A percentile compares a stretch with the other conserved stretches of the same genome.
Conservation (phyloP, 35 echinoderm and acorn worm species). For the Heliocidaris tuberculata region DNA sequence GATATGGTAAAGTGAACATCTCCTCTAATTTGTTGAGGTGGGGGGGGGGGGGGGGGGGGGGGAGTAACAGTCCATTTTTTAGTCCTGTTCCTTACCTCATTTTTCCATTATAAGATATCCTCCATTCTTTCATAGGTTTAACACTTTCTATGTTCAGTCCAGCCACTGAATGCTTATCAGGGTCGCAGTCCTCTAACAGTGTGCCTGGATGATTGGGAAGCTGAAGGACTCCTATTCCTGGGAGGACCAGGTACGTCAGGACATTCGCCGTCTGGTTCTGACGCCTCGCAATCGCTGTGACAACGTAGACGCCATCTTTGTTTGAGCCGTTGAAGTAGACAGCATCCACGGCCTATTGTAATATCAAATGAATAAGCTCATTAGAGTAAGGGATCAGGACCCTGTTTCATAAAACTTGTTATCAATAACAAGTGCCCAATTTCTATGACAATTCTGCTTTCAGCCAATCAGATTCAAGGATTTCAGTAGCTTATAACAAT, state of each 20-base stretch:
- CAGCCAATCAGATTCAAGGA: no score
- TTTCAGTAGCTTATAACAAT: no score
- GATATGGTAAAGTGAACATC: no score
- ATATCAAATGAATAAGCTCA: background rate
- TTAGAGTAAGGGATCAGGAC: no score
- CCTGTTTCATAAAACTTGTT: no score
- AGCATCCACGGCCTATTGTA: slow-evolving; percentile 51
- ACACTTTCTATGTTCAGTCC: slow-evolving; percentile 26
- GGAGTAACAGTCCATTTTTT: background rate
- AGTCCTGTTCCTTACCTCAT: background rate
- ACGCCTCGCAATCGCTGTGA: slow-evolving; percentile 37
- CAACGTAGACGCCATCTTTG: slow-evolving; percentile 52
- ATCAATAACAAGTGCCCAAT: no score
- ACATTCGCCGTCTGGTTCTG: slow-evolving; percentile 48
- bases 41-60: background rate
- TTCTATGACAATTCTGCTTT: no score
- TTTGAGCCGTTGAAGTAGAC: slow-evolving; percentile 58
- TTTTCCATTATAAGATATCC: slow-evolving; percentile 48
- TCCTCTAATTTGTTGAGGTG: background rate
- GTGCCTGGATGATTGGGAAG: slow-evolving; percentile 44
- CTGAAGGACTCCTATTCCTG: slow-evolving; percentile 28
- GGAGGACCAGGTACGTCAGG: slow-evolving; percentile 31
- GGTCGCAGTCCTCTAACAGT: slow-evolving; percentile 27
- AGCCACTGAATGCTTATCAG: slow-evolving; percentile 32
- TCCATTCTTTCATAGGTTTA: slow-evolving; percentile 52